Evolutionary conservation across 2,113 vertebrate genomes (phyloP), one percentile per base, ranked within the genome.

Genomic region (Passer montanus): DNA sequence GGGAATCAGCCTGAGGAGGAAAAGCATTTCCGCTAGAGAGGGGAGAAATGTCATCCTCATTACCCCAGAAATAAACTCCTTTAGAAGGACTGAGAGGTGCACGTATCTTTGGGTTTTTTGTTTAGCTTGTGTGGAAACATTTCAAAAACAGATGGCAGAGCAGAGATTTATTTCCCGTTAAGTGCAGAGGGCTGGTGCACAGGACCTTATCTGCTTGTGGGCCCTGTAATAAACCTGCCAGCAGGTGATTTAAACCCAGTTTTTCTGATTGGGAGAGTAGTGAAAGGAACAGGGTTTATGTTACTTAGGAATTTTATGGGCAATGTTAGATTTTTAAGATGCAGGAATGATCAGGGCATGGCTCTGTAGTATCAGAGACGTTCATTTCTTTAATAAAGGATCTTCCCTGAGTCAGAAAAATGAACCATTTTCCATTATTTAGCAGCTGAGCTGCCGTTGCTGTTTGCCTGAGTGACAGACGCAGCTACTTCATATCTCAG

Each of bases 181-280:
- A 96, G 96, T 94, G 91, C 85, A 89, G 90, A 93, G 92, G 92
- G 84, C 88, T 96, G 96, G 91, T 94, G 89, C 87, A 62, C 77
- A 87, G 94, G 94, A 95, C 95, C 91, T 96, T 95, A 93, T 93
- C 95, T 91, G 95, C 92, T 96, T 75, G 87, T 89, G 85, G 95
- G 89, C 80, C 85, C 62, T 66, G 85, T 64, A 85, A 96, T 97
- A 97, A 97, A 97, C 89, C 96, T 95, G 95, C 84, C 96, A 96
- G 85, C 66, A 68, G 72, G 89, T 97, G 96, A 96, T 97, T 96
- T 97, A 97, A 95, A 78, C 41, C 87, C 76, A 55, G 63, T 94
- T 92, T 84, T 92, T 91, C 85, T 93, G 96, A 92, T 75, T 85
- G 91, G 90, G 84, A 95, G 87, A 87, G 58, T 72, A 83, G 70